Evolutionary conservation across 2,797 vertebrate species (phyloP).

Genomic region (Sebastes oblongus): DNA sequence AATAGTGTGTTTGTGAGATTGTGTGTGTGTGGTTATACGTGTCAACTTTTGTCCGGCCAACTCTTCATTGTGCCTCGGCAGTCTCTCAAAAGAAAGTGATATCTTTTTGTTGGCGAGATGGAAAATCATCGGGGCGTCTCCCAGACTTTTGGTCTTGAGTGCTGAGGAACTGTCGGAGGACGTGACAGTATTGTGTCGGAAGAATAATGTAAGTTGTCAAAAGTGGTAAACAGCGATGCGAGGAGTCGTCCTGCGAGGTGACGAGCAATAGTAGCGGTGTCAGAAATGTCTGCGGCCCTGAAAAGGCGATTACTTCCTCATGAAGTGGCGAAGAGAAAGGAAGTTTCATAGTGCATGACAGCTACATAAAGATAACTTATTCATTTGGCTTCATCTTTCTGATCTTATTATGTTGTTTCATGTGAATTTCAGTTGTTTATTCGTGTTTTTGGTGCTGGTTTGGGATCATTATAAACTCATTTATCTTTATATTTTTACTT

Average conservation of each 20-base stretch:
- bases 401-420: not conserved
- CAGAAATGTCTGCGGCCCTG: constrained; percentile 66
- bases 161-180: constrained; percentile 47
- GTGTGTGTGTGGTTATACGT: not conserved
- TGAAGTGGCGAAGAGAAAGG: constrained; percentile 62
- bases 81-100: not conserved
- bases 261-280: constrained; percentile 65
- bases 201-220: constrained; percentile 80
- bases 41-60: constrained; percentile 26
- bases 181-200: constrained; percentile 59
- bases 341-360: constrained; percentile 3
- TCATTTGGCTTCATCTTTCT: not conserved
- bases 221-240: constrained; percentile 57
- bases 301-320: constrained; percentile 81
- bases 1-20: constrained; percentile 18
- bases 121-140: constrained; percentile 37
- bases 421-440: not conserved
- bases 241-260: constrained; percentile 20
- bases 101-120: constrained; percentile 8
- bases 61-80: not conserved
- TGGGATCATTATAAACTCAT: constrained; percentile 7
- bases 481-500: constrained; percentile 14
- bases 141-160: constrained; percentile 38
- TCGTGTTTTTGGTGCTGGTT: not conserved
- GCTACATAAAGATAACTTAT: not conserved